phyloP scores from a whole-genome alignment of 1,140 invertebrate species.

The Anthonomus grandis region DNA sequence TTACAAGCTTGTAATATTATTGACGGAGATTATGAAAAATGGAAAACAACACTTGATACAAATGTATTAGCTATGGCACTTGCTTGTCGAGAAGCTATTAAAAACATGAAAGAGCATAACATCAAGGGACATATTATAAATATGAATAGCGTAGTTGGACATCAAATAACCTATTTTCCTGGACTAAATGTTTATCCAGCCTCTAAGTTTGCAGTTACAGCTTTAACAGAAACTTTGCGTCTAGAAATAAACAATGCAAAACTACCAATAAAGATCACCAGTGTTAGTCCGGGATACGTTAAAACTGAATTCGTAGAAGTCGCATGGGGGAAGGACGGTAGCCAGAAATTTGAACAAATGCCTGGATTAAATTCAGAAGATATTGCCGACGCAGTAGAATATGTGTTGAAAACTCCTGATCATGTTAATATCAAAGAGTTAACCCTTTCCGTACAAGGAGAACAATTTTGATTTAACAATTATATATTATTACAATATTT shows the following conservation, averaged over 20 bases:
- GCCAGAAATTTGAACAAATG: background rate
- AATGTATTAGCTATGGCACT: conserved; percentile 49
- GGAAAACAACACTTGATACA: conserved; percentile 13
- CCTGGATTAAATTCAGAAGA: too few species aligned
- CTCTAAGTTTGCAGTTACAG: conserved; percentile 58
- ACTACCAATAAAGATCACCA: conserved; percentile 52
- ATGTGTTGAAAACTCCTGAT: too few species aligned
- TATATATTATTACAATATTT: too few species aligned
- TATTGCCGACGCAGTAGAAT: too few species aligned
- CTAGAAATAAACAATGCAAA: conserved; percentile 50
- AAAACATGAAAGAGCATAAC: conserved; percentile 25
- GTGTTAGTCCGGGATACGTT: conserved; percentile 5
- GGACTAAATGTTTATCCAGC: conserved; percentile 55
- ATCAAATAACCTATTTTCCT: conserved; percentile 28
- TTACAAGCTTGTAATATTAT: conserved; percentile 6
- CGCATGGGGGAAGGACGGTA: background rate
- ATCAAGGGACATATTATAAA: conserved; percentile 7
- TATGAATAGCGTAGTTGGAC: conserved; percentile 29
- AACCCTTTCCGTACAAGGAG: too few species aligned
- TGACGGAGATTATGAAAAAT: background rate
- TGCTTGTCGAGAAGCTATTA: conserved; percentile 56
- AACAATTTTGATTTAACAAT: too few species aligned
- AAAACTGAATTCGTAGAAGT: background rate
- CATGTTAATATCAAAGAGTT: too few species aligned
- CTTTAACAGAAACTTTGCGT: conserved; percentile 59